phyloP scores from a whole-genome alignment of 92 coral and sea anemone species.

The Porites divaricata region DNA sequence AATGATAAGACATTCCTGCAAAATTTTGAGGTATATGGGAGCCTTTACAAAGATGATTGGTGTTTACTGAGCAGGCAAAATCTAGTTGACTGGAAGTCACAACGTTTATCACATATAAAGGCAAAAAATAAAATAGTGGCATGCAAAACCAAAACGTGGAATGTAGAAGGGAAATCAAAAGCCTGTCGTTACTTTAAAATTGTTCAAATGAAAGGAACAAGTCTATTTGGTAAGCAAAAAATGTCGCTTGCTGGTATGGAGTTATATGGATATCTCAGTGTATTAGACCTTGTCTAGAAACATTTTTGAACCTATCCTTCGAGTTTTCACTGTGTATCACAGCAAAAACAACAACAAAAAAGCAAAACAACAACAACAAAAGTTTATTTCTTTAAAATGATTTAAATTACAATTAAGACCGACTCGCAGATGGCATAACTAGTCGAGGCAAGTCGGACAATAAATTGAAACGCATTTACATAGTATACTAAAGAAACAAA shows the following conservation, averaged over 20 bases:
- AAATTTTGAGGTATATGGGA: background rate
- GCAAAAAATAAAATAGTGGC: background rate
- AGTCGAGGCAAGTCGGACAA: too few species aligned
- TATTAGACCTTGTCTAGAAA: background rate
- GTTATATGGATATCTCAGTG: background rate
- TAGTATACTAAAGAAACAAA: too few species aligned
- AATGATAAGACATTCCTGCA: background rate
- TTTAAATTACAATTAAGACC: too few species aligned
- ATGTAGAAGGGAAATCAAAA: background rate
- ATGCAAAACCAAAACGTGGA: conserved; percentile 5
- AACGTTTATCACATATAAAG: background rate
- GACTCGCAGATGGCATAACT: too few species aligned
- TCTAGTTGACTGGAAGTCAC: background rate
- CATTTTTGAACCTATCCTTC: too few species aligned
- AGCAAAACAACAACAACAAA: too few species aligned
- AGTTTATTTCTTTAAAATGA: too few species aligned
- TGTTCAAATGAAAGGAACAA: background rate
- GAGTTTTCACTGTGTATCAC: too few species aligned
- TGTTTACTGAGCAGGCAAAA: background rate
- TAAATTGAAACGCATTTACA: too few species aligned
- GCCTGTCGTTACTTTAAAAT: background rate
- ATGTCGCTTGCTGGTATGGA: background rate
- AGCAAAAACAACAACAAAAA: too few species aligned
- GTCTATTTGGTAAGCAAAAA: background rate
- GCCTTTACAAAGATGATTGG: background rate